Conservation (phyloP, 2,888 invertebrate species). For the Agrilus mali region DNA sequence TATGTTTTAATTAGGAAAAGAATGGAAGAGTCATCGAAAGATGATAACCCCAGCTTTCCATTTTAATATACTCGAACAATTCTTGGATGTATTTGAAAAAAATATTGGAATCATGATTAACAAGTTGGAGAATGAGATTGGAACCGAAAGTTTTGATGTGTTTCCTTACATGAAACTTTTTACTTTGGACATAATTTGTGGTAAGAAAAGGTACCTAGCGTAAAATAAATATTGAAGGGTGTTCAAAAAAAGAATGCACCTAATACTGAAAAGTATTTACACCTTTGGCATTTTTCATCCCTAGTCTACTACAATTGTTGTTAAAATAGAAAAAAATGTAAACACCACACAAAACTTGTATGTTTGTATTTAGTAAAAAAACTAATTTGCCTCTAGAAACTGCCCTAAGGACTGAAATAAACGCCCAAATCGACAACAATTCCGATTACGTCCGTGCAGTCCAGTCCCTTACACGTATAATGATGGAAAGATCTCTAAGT, state of each 20-base stretch:
- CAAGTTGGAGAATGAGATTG: not conserved
- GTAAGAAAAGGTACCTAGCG: not conserved
- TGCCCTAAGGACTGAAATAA: constrained; percentile 66
- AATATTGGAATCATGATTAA: constrained; percentile 1
- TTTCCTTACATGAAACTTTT: constrained; percentile 5
- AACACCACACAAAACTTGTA: too few relatives aligned
- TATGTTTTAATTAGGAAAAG: not conserved
- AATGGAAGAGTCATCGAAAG: constrained; percentile 7
- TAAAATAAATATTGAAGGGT: too few relatives aligned
- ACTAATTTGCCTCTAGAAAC: too few relatives aligned
- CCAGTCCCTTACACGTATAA: constrained; percentile 32
- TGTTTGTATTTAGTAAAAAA: too few relatives aligned
- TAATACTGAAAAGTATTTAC: too few relatives aligned
- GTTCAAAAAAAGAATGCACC: too few relatives aligned
- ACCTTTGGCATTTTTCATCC: too few relatives aligned
- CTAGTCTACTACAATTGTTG: too few relatives aligned
- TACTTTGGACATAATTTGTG: constrained; percentile 6
- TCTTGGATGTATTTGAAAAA: constrained; percentile 7
- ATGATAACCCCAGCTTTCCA: constrained; percentile 6
- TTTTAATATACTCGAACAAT: constrained; percentile 7
- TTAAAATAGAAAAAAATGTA: too few relatives aligned
- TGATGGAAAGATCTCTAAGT: constrained; percentile 12
- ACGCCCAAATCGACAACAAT: constrained; percentile 54
- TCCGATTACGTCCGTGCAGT: constrained; percentile 61
- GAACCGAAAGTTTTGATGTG: constrained; percentile 1